phyloP scores from a whole-genome alignment of 2,113 vertebrate genomes.

The Cygnus atratus region DNA sequence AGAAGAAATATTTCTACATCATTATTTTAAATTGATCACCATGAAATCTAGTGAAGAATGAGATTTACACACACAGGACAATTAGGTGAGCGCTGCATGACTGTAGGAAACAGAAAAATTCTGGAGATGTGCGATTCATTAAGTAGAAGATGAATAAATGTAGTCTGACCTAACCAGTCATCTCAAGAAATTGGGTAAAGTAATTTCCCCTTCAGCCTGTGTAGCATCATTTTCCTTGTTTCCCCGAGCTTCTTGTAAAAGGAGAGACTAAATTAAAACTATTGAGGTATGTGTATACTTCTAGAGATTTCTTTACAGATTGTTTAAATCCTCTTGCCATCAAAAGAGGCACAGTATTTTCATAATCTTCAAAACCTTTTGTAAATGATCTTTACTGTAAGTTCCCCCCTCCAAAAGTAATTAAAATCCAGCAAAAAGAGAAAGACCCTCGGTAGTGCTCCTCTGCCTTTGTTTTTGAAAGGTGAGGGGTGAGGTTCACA shows the following conservation, averaged over 20 bases:
- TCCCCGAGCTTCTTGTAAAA: background rate
- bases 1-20: constrained; percentile 5
- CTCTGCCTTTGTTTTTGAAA: background rate
- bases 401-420: background rate
- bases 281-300: background rate
- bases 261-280: background rate
- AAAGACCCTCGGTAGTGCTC: background rate
- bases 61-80: constrained; percentile 3
- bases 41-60: background rate
- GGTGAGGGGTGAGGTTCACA: background rate
- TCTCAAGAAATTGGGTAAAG: background rate
- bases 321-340: background rate
- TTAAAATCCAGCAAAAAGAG: background rate
- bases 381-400: background rate
- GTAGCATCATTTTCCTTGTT: background rate
- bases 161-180: background rate
- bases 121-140: background rate
- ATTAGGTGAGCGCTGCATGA: constrained; percentile 23
- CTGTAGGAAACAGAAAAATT: background rate
- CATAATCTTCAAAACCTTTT: background rate
- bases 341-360: background rate
- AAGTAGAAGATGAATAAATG: constrained; percentile 25
- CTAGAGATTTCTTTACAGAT: background rate
- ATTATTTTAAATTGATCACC: background rate
- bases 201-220: background rate